phyloP scores from a whole-genome alignment of 1,140 invertebrate species.

The Lethrus apterus region DNA sequence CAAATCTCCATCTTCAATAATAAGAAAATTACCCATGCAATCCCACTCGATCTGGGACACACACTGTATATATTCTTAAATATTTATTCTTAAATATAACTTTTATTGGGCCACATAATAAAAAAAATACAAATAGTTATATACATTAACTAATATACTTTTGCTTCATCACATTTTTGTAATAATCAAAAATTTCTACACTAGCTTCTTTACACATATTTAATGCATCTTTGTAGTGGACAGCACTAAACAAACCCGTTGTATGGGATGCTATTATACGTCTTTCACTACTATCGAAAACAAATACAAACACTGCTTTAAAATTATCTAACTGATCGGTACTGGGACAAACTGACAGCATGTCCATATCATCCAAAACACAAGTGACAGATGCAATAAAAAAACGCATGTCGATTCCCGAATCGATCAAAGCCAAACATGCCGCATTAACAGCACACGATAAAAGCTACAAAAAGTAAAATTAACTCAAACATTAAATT shows the following conservation, averaged over 20 bases:
- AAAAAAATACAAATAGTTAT: neutral
- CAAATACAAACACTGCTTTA: slow-evolving; percentile 57
- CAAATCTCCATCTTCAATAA: too few species aligned
- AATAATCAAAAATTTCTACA: slow-evolving; percentile 62
- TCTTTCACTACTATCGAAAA: slow-evolving; percentile 61
- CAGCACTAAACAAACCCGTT: slow-evolving; percentile 56
- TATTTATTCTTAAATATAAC: neutral
- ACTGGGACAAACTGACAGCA: slow-evolving; percentile 62
- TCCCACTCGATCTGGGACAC: too few species aligned
- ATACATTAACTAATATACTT: too few species aligned
- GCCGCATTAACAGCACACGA: slow-evolving; percentile 74
- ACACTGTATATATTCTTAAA: neutral
- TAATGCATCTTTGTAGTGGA: slow-evolving; percentile 56
- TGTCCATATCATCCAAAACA: slow-evolving; percentile 55
- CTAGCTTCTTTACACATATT: slow-evolving; percentile 56
- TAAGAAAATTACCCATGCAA: too few species aligned
- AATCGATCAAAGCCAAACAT: slow-evolving; percentile 72
- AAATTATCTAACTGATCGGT: slow-evolving; percentile 38
- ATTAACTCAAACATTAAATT: neutral
- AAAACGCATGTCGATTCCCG: slow-evolving; percentile 71
- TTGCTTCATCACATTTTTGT: slow-evolving; percentile 41
- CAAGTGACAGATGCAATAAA: slow-evolving; percentile 71
- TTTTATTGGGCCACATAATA: neutral
- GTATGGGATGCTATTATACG: slow-evolving; percentile 58
- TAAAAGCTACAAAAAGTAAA: slow-evolving; percentile 52